Evolutionary conservation across 2,888 invertebrate genomes (phyloP).

Genomic region (Eupithecia abbreviata): DNA sequence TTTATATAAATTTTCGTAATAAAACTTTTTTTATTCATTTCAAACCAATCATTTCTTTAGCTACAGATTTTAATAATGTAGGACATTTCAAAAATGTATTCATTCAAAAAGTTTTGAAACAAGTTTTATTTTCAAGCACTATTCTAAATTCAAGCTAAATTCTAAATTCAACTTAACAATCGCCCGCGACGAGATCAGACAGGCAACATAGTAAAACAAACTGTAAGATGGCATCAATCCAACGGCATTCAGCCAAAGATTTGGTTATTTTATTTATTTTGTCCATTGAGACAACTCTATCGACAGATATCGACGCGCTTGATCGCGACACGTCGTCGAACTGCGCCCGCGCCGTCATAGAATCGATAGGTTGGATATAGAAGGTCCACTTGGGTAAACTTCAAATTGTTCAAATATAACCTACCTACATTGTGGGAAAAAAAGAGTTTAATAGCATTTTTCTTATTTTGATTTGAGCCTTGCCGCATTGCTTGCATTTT

Average conservation of each 20-base stretch:
- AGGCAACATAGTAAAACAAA: conserved; percentile 35
- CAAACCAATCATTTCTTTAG: neutral
- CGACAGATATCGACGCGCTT: conserved; percentile 32
- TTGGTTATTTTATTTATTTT: conserved; percentile 2
- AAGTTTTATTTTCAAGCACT: conserved; percentile 6
- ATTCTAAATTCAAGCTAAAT: conserved; percentile 2
- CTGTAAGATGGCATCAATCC: conserved; percentile 47
- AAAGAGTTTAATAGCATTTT: neutral
- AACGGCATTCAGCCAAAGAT: conserved; percentile 49
- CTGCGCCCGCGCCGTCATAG: conserved; percentile 15
- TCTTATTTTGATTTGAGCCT: too few relatives aligned
- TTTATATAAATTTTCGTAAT: conserved; percentile 1
- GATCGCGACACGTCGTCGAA: conserved; percentile 16
- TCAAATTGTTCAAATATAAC: neutral
- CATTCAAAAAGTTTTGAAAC: neutral
- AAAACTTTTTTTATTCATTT: neutral
- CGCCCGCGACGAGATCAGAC: conserved; percentile 20
- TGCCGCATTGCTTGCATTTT: too few relatives aligned
- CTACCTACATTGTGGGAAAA: neutral
- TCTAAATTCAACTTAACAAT: conserved; percentile 29
- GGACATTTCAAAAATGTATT: neutral
- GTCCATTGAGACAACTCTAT: conserved; percentile 44
- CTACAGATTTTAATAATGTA: neutral
- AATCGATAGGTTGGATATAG: neutral
- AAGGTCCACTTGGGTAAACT: neutral